A percentile compares a stretch with the other conserved stretches of the same genome.
phyloP scores from a whole-genome alignment of 2,797 vertebrate species.

The Apogon hyalosoma region DNA sequence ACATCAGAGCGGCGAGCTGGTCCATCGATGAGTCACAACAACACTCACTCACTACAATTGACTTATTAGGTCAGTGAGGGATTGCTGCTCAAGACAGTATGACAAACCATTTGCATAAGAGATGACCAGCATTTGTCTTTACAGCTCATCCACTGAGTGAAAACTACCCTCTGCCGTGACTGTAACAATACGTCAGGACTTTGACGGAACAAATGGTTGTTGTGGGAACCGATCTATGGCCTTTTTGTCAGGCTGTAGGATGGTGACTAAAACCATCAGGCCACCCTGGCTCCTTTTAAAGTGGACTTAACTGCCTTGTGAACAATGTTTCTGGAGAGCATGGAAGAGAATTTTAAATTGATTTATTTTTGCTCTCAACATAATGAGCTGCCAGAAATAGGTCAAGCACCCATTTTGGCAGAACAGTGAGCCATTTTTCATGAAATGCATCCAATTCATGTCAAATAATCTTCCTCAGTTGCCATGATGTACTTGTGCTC shows the following conservation, averaged over 20 bases:
- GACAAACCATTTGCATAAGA: slow-evolving; percentile 55
- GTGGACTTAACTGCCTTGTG: too few relatives aligned
- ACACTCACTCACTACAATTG: slow-evolving; percentile 70
- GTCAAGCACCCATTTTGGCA: slow-evolving; percentile 43
- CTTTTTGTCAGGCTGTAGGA: not conserved
- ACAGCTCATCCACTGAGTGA: not conserved
- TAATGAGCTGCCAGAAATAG: slow-evolving; percentile 43
- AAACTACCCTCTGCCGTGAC: not conserved
- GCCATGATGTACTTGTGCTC: not conserved
- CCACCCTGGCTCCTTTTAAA: not conserved
- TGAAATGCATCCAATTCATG: slow-evolving; percentile 20
- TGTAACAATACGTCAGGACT: not conserved
- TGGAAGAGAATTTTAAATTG: slow-evolving; percentile 28
- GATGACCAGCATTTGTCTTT: not conserved
- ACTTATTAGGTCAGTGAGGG: slow-evolving; percentile 71
- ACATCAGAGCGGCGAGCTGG: slow-evolving; percentile 70
- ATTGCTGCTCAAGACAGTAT: slow-evolving; percentile 68
- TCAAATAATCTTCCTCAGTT: slow-evolving; percentile 17
- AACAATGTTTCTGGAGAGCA: too few relatives aligned
- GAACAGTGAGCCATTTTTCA: slow-evolving; percentile 43
- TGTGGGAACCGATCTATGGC: slow-evolving; percentile 1
- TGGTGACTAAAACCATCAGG: not conserved
- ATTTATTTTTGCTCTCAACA: slow-evolving; percentile 37
- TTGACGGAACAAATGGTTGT: not conserved
- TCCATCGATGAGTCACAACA: slow-evolving; percentile 60